Percentiles rank a stretch among this genome's conserved stretches.
phyloP scores from a whole-genome alignment of 1,140 invertebrate genomes.

The Drosophila santomea region DNA sequence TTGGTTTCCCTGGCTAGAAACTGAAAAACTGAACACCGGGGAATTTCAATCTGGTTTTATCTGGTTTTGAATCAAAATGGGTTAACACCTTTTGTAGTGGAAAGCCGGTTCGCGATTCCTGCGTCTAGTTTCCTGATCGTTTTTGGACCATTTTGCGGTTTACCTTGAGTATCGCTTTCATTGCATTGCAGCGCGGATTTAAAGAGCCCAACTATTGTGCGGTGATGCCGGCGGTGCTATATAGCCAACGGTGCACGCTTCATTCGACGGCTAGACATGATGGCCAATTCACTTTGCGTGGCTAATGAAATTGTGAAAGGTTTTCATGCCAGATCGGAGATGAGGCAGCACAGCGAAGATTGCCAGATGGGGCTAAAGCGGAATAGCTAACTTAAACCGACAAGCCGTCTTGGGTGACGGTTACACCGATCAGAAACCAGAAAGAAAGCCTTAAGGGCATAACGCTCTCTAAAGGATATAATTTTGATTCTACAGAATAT shows the following conservation, averaged over 20 bases:
- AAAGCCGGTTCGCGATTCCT: slow-evolving; percentile 69
- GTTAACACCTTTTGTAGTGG: slow-evolving; percentile 63
- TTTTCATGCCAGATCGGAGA: slow-evolving; percentile 65
- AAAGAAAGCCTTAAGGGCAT: not conserved
- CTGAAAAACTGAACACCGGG: not conserved
- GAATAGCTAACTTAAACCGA: slow-evolving; percentile 20
- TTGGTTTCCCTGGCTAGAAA: not conserved
- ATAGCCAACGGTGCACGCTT: slow-evolving; percentile 12
- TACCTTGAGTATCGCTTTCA: slow-evolving; percentile 66
- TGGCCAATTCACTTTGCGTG: slow-evolving; percentile 41
- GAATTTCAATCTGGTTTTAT: slow-evolving; percentile 30
- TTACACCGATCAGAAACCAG: slow-evolving; percentile 31
- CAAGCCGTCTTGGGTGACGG: slow-evolving; percentile 40
- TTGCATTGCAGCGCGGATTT: slow-evolving; percentile 77
- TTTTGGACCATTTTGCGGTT: slow-evolving; percentile 53
- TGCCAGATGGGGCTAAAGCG: slow-evolving; percentile 9
- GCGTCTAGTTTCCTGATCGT: slow-evolving; percentile 44
- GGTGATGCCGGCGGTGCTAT: not conserved
- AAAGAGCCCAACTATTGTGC: slow-evolving; percentile 79
- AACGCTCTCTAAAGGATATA: not conserved
- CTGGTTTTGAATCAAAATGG: slow-evolving; percentile 68
- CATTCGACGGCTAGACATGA: slow-evolving; percentile 34
- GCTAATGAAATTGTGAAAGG: slow-evolving; percentile 80
- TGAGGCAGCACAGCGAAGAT: slow-evolving; percentile 47
- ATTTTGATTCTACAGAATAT: not conserved